These are phyloP conservation scores for Eudasyphora cyanicolor DNA, from an alignment of 2,888 invertebrate genomes.

Conservation along the genomic window DNA sequence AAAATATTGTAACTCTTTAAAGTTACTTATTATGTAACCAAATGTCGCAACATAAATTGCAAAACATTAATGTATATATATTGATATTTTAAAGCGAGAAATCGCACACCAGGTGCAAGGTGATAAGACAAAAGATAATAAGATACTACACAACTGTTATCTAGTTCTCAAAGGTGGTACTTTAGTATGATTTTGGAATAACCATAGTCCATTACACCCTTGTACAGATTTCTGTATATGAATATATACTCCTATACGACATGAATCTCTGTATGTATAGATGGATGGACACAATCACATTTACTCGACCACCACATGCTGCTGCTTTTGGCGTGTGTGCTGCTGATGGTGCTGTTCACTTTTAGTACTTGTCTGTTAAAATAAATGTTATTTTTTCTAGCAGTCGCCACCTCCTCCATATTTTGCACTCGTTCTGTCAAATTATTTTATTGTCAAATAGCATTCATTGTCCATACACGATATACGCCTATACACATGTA, in stretches of 20 bases:
- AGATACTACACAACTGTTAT: no score
- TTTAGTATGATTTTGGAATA: no score
- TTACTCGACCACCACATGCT: constrained; percentile 17
- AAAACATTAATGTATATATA: no score
- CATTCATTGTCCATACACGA: constrained; percentile 8
- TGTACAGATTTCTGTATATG: neutral
- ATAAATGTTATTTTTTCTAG: constrained; percentile 53
- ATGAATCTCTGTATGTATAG: neutral
- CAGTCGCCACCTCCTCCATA: constrained; percentile 65
- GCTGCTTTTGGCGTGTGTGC: neutral
- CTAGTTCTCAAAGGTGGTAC: no score
- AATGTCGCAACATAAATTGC: no score
- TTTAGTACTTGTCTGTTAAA: constrained; percentile 64
- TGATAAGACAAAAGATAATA: no score
- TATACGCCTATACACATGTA: neutral
- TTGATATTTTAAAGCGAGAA: no score
- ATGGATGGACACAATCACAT: constrained; percentile 15
- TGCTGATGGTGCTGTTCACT: constrained; percentile 14
- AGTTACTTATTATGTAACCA: no score
- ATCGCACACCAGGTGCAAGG: no score
- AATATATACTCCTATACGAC: neutral
- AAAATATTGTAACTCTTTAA: no score
- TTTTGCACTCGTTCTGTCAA: constrained; percentile 70
- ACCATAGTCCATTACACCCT: no score
- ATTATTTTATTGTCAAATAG: constrained; percentile 66